Evolutionary conservation across 37 sponge, comb jelly and placozoan species (phyloP), one percentile per base, ranked within the genome.

Genomic region (Diacarnus erythraeanus): DNA sequence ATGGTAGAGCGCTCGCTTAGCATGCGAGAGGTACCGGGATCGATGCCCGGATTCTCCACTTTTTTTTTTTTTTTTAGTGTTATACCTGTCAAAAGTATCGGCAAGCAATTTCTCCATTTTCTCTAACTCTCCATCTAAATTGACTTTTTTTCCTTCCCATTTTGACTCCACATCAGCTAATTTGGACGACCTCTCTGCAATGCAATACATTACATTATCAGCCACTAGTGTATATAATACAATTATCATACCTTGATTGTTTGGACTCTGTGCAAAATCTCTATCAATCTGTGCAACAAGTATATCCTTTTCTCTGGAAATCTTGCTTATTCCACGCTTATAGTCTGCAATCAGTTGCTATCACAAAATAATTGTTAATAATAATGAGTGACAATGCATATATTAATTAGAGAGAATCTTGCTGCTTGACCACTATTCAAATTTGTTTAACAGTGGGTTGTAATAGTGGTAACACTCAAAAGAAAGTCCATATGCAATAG

Each of bases 241-340:
- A 65, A 2, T 18, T 2, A 2, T 12, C 40, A 10, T 57, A 89
- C 89, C 89, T 77, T 79, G 89, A 25, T 79, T 68, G 69, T 83
- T 76, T 9, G 89, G 84, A 75, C 83, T 80, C 38, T 89, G 89
- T 23, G 89, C 79, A 38, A 30, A 89, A 9, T 89, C 64, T 9
- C 40, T 36, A n/a, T 79, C 75, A 20, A 69, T 76, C 40, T 75
- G 64, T 26, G 78, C 54, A 9, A 73, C 74, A 23, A 51, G 75
- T 12, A 57, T 18, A 26, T 78, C 76, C 47, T 79, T 83, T 57
- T 83, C 80, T 29, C 60, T 64, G 27, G 57, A 66, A 9, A 82
- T 34, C 61, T 65, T 89, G 37, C 58, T 57, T 60, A 72, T 51
- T 23, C 75, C 79, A 29, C 44, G 39, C 59, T 65, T n/a, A 72